A percentile compares a stretch with the other conserved stretches of the same genome.
These are phyloP conservation scores for Hippocampus mohnikei DNA, from an alignment of 2,113 vertebrate genomes.

Conservation along the genomic window DNA sequence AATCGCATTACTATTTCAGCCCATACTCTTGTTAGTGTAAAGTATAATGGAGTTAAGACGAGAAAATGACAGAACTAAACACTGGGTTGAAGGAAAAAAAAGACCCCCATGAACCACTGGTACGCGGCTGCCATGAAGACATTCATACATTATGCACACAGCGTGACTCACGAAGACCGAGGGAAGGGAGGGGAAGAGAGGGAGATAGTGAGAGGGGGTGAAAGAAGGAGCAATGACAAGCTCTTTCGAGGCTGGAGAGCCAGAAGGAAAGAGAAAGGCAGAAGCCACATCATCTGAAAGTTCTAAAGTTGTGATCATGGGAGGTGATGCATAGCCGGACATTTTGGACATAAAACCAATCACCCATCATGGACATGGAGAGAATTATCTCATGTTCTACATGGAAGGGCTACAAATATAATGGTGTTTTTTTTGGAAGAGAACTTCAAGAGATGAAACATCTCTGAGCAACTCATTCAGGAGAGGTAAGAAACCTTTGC, in stretches of 20 bases:
- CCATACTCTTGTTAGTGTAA: neutral
- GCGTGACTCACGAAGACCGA: conserved; percentile 48
- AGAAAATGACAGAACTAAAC: conserved; percentile 71
- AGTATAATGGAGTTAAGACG: conserved; percentile 35
- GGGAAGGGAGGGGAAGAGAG: conserved; percentile 26
- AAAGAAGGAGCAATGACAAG: conserved; percentile 32
- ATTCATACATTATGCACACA: conserved; percentile 67
- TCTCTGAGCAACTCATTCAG: neutral
- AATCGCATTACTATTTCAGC: conserved; percentile 7
- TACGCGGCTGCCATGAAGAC: conserved; percentile 66
- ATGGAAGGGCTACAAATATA: conserved; percentile 28
- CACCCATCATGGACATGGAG: conserved; percentile 51
- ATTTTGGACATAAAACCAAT: conserved; percentile 47
- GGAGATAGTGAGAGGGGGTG: conserved; percentile 31
- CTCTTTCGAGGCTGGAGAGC: conserved; percentile 32
- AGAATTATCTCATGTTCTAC: conserved; percentile 42
- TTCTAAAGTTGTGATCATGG: conserved; percentile 63
- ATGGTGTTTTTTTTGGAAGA: conserved; percentile 18
- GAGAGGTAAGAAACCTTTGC: conserved; percentile 42
- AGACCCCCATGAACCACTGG: conserved; percentile 72
- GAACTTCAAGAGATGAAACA: conserved; percentile 9
- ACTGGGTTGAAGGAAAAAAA: conserved; percentile 66
- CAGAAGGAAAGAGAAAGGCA: conserved; percentile 22
- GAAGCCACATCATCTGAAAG: conserved; percentile 58
- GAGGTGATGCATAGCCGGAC: conserved; percentile 56